A percentile compares a stretch with the other conserved stretches of the same genome.
Evolutionary conservation across 1,140 invertebrate genomes (phyloP).

Genomic region (Dendrolimus punctatus): DNA sequence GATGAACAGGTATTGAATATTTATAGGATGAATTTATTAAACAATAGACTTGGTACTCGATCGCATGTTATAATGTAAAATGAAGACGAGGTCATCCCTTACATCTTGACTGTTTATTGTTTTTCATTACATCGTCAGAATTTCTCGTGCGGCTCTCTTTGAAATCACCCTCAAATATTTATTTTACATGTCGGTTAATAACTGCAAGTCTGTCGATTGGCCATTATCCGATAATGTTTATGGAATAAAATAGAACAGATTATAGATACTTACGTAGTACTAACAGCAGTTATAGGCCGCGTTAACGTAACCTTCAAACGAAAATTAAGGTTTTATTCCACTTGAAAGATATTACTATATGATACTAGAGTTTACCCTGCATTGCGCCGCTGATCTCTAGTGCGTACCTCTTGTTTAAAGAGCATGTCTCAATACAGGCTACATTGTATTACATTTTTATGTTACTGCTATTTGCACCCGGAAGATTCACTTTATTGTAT

Average conservation of each 20-base stretch:
- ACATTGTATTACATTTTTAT: too few relatives aligned
- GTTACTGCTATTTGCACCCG: too few relatives aligned
- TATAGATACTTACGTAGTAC: conserved; percentile 20
- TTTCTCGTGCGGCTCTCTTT: conserved; percentile 50
- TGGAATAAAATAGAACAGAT: conserved; percentile 49
- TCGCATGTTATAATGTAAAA: too few relatives aligned
- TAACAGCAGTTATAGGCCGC: conserved; percentile 10
- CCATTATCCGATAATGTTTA: conserved; percentile 56
- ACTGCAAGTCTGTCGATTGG: conserved; percentile 48
- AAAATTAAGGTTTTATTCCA: conserved; percentile 6
- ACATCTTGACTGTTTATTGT: conserved; percentile 46
- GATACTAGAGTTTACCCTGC: too few relatives aligned
- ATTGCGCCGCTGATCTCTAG: too few relatives aligned
- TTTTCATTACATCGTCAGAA: conserved; percentile 43
- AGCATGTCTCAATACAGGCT: too few relatives aligned
- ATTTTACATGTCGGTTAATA: conserved; percentile 42
- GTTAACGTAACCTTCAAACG: conserved; percentile 7
- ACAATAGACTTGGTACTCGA: too few relatives aligned
- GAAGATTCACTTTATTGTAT: too few relatives aligned
- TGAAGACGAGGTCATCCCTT: conserved; percentile 31
- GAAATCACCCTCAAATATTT: conserved; percentile 50
- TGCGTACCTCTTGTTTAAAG: too few relatives aligned
- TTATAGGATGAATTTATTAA: too few relatives aligned
- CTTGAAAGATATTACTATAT: neutral
- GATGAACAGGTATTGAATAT: too few relatives aligned